Conservation (phyloP, 2,797 vertebrate species). For the Sebastes dallii region DNA sequence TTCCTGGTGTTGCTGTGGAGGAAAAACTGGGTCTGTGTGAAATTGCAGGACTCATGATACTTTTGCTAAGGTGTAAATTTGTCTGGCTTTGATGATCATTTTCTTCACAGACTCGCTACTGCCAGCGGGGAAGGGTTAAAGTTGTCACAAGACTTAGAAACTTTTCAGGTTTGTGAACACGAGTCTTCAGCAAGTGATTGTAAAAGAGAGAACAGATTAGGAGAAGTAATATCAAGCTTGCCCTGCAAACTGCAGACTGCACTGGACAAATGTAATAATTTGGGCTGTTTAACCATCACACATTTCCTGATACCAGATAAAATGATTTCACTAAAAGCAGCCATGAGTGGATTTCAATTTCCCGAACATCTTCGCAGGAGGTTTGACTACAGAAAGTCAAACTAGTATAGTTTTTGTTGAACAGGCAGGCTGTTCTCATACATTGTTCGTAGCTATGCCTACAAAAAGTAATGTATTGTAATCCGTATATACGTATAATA, state of each 20-base stretch:
- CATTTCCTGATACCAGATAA: slow-evolving; percentile 22
- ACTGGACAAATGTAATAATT: slow-evolving; percentile 35
- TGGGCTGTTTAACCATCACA: slow-evolving; percentile 24
- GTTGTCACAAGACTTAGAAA: slow-evolving; percentile 65
- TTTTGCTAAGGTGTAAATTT: slow-evolving; percentile 85
- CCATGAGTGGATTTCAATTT: neutral
- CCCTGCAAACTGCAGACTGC: slow-evolving; percentile 17
- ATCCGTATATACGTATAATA: fast-evolving
- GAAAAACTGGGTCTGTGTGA: slow-evolving; percentile 82
- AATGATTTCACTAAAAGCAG: slow-evolving; percentile 29
- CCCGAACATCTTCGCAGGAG: neutral
- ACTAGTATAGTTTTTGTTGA: neutral
- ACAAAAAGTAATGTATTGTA: neutral
- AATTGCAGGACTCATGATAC: slow-evolving; percentile 83
- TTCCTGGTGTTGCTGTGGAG: slow-evolving; percentile 81
- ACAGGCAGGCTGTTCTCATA: neutral
- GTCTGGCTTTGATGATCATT: slow-evolving; percentile 81
- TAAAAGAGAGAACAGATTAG: slow-evolving; percentile 21
- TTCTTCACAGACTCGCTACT: slow-evolving; percentile 70
- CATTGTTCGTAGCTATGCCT: fast-evolving
- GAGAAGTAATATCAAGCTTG: slow-evolving; percentile 11
- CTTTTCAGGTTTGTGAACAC: slow-evolving; percentile 69
- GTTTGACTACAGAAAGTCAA: neutral
- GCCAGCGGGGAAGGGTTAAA: slow-evolving; percentile 67
- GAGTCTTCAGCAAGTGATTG: slow-evolving; percentile 22